A percentile compares a stretch with the other conserved stretches of the same genome.
Conservation (phyloP, 1,140 invertebrate genomes). For the Drosophila sp. region DNA sequence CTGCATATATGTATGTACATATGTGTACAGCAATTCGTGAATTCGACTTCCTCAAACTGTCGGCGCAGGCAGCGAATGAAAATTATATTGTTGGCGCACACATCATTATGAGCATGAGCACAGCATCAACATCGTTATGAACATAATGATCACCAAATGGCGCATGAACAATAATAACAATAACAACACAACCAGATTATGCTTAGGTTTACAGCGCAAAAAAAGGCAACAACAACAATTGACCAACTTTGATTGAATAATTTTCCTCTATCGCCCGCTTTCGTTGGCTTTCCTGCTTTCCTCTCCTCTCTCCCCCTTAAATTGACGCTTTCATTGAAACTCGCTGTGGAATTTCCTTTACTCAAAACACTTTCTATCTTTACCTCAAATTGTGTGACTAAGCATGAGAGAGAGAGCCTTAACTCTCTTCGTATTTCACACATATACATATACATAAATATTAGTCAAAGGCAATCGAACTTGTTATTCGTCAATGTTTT, state of each 20-base stretch:
- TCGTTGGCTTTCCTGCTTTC: neutral
- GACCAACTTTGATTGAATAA: constrained; percentile 80
- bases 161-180: constrained; percentile 63
- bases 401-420: neutral
- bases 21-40: constrained; percentile 20
- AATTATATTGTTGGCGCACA: constrained; percentile 47
- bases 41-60: constrained; percentile 41
- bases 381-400: constrained; percentile 8
- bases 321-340: constrained; percentile 18
- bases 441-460: too few species aligned
- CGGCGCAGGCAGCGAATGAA: constrained; percentile 51
- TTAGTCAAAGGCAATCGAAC: too few species aligned
- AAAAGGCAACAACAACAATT: constrained; percentile 54
- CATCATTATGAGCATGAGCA: constrained; percentile 37
- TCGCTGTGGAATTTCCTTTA: constrained; percentile 31
- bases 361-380: constrained; percentile 19
- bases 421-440: neutral
- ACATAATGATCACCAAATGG: constrained; percentile 23
- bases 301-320: neutral
- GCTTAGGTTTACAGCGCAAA: constrained; percentile 37
- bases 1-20: constrained; percentile 14
- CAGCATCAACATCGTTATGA: constrained; percentile 42
- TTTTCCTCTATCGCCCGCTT: constrained; percentile 47
- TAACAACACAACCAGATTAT: constrained; percentile 62
- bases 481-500: too few species aligned